A percentile compares a stretch with the other conserved stretches of the same genome.
Conservation (phyloP, 2,888 invertebrate genomes). For the Erebia aethiops region DNA sequence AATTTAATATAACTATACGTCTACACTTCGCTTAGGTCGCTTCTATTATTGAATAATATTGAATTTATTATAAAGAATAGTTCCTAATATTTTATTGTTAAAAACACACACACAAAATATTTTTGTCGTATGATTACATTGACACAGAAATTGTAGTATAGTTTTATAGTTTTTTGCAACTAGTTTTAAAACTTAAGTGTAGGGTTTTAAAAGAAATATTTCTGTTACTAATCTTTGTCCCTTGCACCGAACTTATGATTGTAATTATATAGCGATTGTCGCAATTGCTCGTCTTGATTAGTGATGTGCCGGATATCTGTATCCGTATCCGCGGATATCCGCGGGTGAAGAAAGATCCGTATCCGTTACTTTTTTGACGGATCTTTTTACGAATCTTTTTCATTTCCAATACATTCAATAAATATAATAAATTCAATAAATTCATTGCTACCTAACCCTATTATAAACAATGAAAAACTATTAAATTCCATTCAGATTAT, state of each 20-base stretch:
- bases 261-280: background rate
- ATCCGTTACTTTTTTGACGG: too few relatives aligned
- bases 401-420: too few relatives aligned
- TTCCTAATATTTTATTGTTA: conserved; percentile 60
- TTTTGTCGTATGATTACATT: conserved; percentile 25
- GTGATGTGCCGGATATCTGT: too few relatives aligned
- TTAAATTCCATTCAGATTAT: too few relatives aligned
- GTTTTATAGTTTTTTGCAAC: conserved; percentile 16
- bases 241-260: background rate
- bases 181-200: conserved; percentile 13
- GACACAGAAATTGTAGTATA: conserved; percentile 39
- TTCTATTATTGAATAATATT: conserved; percentile 50
- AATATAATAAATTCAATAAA: too few relatives aligned
- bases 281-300: background rate
- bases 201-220: conserved; percentile 5
- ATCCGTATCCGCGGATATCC: too few relatives aligned
- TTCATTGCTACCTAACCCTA: too few relatives aligned
- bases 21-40: conserved; percentile 64
- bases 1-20: conserved; percentile 45
- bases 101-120: conserved; percentile 31
- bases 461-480: too few relatives aligned
- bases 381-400: too few relatives aligned
- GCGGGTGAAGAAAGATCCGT: too few relatives aligned
- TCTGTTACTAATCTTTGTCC: background rate
- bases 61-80: conserved; percentile 53